phyloP scores from a whole-genome alignment of 2,888 invertebrate species.

The Caenorhabditis japonica region DNA sequence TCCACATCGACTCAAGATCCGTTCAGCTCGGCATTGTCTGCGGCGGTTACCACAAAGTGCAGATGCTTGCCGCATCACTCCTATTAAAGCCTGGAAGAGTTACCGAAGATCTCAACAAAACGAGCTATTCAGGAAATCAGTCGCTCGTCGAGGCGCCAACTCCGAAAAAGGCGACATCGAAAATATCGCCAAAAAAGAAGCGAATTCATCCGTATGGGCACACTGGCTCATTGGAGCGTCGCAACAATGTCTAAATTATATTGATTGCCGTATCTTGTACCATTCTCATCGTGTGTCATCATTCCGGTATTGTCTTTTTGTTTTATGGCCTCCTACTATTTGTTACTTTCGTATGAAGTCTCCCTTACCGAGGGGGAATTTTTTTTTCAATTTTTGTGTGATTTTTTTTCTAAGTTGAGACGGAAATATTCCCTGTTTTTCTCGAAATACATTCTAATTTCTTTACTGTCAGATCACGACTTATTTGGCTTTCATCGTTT shows the following conservation, averaged over 20 bases:
- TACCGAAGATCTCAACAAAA: constrained; percentile 14
- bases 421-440: too few species aligned
- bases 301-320: too few species aligned
- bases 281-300: constrained; percentile 10
- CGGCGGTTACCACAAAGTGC: constrained; percentile 27
- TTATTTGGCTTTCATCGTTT: too few species aligned
- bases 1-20: neutral
- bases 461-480: too few species aligned
- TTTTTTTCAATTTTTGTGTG: too few species aligned
- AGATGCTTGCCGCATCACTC: constrained; percentile 33
- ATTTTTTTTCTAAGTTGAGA: too few species aligned
- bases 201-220: neutral
- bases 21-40: constrained; percentile 19
- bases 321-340: too few species aligned
- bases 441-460: too few species aligned
- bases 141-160: constrained; percentile 2
- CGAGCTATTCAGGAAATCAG: constrained; percentile 18
- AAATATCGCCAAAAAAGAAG: neutral
- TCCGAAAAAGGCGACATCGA: neutral
- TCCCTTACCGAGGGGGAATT: too few species aligned
- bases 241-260: neutral
- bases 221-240: neutral
- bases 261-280: neutral
- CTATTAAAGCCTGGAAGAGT: constrained; percentile 1
- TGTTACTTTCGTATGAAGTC: too few species aligned